Percentiles rank a stretch among this genome's conserved stretches.
Conservation (phyloP, 2,888 invertebrate species). For the Diaprepes abbreviatus region DNA sequence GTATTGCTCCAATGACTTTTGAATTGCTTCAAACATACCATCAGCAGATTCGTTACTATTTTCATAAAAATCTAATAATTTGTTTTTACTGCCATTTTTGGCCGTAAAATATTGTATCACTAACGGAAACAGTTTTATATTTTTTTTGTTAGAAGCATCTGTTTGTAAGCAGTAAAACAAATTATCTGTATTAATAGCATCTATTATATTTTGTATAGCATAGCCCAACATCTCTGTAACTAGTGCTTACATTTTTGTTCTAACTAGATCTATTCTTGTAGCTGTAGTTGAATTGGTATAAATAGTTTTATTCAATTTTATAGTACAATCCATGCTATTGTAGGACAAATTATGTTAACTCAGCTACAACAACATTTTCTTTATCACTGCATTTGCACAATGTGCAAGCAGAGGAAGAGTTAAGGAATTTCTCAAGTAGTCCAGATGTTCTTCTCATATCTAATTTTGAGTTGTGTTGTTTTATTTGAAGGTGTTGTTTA, state of each 20-base stretch:
- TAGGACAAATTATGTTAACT: slow-evolving; percentile 56
- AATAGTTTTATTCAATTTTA: slow-evolving; percentile 32
- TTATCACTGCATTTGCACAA: background rate
- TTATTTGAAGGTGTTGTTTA: too few relatives aligned
- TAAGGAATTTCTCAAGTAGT: slow-evolving; percentile 5
- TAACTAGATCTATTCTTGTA: background rate
- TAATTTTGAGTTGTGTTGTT: background rate
- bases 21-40: slow-evolving; percentile 49
- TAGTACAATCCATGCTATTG: slow-evolving; percentile 55
- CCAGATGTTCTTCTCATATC: slow-evolving; percentile 8
- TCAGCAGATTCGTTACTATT: slow-evolving; percentile 47
- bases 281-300: slow-evolving; percentile 18
- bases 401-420: background rate
- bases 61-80: slow-evolving; percentile 33
- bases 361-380: background rate
- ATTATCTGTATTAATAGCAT: slow-evolving; percentile 23
- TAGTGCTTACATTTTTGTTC: slow-evolving; percentile 1
- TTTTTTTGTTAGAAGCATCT: slow-evolving; percentile 54
- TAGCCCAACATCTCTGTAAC: slow-evolving; percentile 22
- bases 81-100: slow-evolving; percentile 48
- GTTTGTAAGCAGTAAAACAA: slow-evolving; percentile 30
- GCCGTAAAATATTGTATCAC: slow-evolving; percentile 49
- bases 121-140: slow-evolving; percentile 51
- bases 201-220: slow-evolving; percentile 21
- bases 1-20: slow-evolving; percentile 51